Percentiles rank a stretch among this genome's conserved stretches.
These are phyloP conservation scores for Gila robusta DNA, from an alignment of 2,797 vertebrate species.

Conservation along the genomic window DNA sequence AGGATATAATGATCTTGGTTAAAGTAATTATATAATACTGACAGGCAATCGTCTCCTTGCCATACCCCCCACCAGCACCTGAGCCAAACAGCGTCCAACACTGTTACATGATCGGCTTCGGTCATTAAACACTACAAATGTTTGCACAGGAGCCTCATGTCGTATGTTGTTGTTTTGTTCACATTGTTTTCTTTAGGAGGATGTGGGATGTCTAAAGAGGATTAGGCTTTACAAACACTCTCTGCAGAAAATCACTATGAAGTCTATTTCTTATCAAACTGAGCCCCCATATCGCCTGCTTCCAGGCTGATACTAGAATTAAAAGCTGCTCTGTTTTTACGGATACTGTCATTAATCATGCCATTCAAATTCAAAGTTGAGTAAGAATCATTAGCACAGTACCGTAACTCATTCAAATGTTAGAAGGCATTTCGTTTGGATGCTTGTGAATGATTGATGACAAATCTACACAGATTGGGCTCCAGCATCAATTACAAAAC, in stretches of 20 bases:
- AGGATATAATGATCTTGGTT: conserved; percentile 37
- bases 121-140: conserved; percentile 28
- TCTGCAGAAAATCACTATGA: conserved; percentile 32
- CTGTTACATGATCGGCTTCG: conserved; percentile 4
- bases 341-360: not conserved
- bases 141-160: conserved; percentile 14
- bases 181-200: conserved; percentile 3
- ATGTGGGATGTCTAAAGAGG: conserved; percentile 29
- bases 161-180: not conserved
- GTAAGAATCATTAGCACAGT: not conserved
- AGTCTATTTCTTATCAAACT: conserved; percentile 21
- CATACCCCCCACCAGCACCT: conserved; percentile 8
- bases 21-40: conserved; percentile 30
- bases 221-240: conserved; percentile 21
- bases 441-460: not conserved
- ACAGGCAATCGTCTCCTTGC: conserved; percentile 18
- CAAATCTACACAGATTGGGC: not conserved
- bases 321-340: conserved; percentile 26
- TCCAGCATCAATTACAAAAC: not conserved
- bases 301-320: conserved; percentile 7
- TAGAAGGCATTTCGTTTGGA: conserved; percentile 2
- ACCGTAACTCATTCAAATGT: not conserved
- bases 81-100: conserved; percentile 3
- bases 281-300: not conserved
- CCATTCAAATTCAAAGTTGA: not conserved